phyloP scores from a whole-genome alignment of 2,888 invertebrate genomes.

The Pachydiplax longipennis region DNA sequence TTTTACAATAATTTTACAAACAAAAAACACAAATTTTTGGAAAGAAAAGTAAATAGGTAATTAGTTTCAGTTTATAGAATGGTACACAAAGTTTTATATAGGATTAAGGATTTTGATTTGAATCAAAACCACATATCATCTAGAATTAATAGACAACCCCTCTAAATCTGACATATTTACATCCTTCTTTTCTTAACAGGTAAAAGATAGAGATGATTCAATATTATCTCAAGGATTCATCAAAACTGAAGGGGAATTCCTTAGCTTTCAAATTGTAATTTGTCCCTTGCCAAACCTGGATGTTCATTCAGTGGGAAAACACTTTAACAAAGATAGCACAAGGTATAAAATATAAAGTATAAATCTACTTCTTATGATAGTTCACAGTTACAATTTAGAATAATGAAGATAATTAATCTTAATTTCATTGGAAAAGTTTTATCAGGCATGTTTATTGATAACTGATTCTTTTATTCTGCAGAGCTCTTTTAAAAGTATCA shows the following conservation, averaged over 20 bases:
- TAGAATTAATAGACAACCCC: too few species aligned
- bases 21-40: too few species aligned
- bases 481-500: slow-evolving; percentile 47
- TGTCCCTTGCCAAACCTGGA: slow-evolving; percentile 48
- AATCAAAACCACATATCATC: too few species aligned
- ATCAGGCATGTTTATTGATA: neutral
- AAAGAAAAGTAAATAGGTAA: too few species aligned
- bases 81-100: too few species aligned
- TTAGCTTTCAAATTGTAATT: slow-evolving; percentile 47
- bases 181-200: neutral
- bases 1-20: too few species aligned
- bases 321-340: slow-evolving; percentile 48
- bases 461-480: neutral
- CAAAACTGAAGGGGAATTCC: slow-evolving; percentile 47
- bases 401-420: neutral
- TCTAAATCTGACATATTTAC: too few species aligned
- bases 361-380: too few species aligned
- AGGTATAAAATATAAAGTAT: slow-evolving; percentile 37
- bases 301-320: slow-evolving; percentile 47
- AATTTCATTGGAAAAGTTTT: neutral
- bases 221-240: slow-evolving; percentile 44
- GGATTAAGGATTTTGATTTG: too few species aligned
- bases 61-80: too few species aligned
- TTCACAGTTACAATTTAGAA: neutral
- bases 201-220: slow-evolving; percentile 46